These are phyloP conservation scores for Pempheris klunzingeri DNA, from an alignment of 2,797 vertebrate genomes.

Conservation along the genomic window DNA sequence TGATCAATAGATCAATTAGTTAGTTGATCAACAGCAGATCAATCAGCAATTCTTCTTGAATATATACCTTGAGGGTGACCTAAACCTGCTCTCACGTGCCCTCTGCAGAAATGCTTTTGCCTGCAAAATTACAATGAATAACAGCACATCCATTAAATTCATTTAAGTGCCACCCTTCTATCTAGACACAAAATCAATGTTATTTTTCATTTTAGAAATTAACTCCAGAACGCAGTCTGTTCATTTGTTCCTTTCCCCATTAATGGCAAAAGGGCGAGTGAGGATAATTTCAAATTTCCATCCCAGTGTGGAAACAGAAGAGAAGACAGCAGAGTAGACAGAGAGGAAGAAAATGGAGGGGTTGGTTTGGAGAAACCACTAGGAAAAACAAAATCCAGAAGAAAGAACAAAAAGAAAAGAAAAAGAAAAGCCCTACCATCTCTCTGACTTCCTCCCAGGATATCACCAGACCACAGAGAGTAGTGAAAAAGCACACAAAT, in stretches of 20 bases:
- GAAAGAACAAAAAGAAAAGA: slow-evolving; percentile 48
- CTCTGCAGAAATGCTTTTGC: not conserved
- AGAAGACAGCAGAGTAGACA: slow-evolving; percentile 4
- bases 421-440: slow-evolving; percentile 54
- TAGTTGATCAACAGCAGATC: not conserved
- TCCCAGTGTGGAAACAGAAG: slow-evolving; percentile 35
- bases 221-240: slow-evolving; percentile 11
- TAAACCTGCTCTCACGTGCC: not conserved
- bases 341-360: slow-evolving; percentile 20
- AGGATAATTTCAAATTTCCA: slow-evolving; percentile 55
- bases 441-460: slow-evolving; percentile 69
- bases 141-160: not conserved
- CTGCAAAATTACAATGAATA: not conserved
- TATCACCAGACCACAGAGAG: slow-evolving; percentile 64
- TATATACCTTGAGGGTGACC: not conserved
- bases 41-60: too few relatives aligned
- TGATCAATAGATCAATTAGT: not conserved
- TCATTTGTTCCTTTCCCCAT: slow-evolving; percentile 25
- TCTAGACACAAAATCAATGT: not conserved
- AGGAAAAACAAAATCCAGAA: slow-evolving; percentile 62
- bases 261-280: slow-evolving; percentile 39
- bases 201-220: not conserved
- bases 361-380: slow-evolving; percentile 60
- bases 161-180: not conserved
- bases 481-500: slow-evolving; percentile 68